These are phyloP conservation scores for Melieria picta DNA, from an alignment of 2,888 invertebrate genomes.

Conservation along the genomic window DNA sequence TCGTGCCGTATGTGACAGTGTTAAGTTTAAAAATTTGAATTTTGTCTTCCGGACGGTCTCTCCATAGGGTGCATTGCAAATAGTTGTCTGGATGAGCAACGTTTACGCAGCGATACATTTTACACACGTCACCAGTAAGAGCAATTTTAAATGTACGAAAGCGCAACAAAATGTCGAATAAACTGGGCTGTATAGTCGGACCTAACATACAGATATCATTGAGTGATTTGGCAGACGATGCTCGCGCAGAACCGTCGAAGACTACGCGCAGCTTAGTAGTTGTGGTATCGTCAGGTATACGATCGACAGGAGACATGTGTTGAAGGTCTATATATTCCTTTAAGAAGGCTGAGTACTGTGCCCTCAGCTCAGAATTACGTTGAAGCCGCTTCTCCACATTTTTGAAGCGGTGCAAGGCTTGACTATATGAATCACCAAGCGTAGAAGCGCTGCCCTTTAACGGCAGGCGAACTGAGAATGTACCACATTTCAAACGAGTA, in stretches of 20 bases:
- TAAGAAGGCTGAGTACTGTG: constrained; percentile 22
- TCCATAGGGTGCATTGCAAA: constrained; percentile 26
- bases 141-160: constrained; percentile 20
- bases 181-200: constrained; percentile 16
- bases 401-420: constrained; percentile 26
- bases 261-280: constrained; percentile 24
- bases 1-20: constrained; percentile 31
- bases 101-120: constrained; percentile 27
- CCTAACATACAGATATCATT: constrained; percentile 24
- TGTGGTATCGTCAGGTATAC: too few species aligned
- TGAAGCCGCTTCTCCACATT: constrained; percentile 25
- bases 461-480: constrained; percentile 37
- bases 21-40: constrained; percentile 18
- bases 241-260: constrained; percentile 14
- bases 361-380: constrained; percentile 8
- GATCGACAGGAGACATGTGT: constrained; percentile 22
- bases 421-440: constrained; percentile 36
- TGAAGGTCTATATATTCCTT: constrained; percentile 27
- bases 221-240: constrained; percentile 6
- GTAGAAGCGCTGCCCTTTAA: too few species aligned
- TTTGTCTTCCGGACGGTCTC: constrained; percentile 2
- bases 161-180: constrained; percentile 15
- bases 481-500: constrained; percentile 27
- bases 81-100: constrained; percentile 10
- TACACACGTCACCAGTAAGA: constrained; percentile 23